Evolutionary conservation across 1,140 invertebrate genomes (phyloP), one percentile per base, ranked within the genome.

Genomic region (Drosophila santomea): DNA sequence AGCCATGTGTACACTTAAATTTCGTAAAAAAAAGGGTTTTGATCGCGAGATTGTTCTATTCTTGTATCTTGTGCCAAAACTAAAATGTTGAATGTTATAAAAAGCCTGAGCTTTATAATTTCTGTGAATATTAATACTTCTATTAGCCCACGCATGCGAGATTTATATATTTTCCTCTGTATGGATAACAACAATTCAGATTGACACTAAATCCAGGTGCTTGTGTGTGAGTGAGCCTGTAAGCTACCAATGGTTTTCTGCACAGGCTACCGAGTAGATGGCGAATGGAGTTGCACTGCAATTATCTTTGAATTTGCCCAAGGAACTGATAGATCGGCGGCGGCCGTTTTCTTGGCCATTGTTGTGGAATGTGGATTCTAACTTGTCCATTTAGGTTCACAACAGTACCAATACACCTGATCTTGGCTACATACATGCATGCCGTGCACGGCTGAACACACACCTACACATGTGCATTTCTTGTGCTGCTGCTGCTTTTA

Each of bases 251-350:
- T 66, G 56, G 44, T 41, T 25, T 41, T 57, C 55, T 23, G 23
- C 15, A 41, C 51, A 20, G 20, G 32, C 20, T 57, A 28, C 20
- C 17, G 44, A 48, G 57, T 47, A 68, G 72, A 76, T 86, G 72
- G 64, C 59, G 71, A 71, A 76, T 79, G 79, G 76, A 82, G 45
- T 79, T 69, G 51, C 64, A 71, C 20, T 58, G 79, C 79, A 86
- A 86, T 86, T 86, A 86, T 86, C 88, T 88, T 89, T 50, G 88
- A 83, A 83, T 86, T 88, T 77, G 79, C 79, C 71, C 66, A 73
- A 59, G 64, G 82, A 86, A 76, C 83, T 88, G 83, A 88, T 89
- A 89, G 79, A 86, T 89, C 57, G 72, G 58, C 57, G 72, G 58
- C 59, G 63, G 61, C 58, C 61, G 76, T 57, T 57, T 82, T 77